phyloP scores from a whole-genome alignment of 2,888 invertebrate genomes.

The Rhimphoctona megacephalus region DNA sequence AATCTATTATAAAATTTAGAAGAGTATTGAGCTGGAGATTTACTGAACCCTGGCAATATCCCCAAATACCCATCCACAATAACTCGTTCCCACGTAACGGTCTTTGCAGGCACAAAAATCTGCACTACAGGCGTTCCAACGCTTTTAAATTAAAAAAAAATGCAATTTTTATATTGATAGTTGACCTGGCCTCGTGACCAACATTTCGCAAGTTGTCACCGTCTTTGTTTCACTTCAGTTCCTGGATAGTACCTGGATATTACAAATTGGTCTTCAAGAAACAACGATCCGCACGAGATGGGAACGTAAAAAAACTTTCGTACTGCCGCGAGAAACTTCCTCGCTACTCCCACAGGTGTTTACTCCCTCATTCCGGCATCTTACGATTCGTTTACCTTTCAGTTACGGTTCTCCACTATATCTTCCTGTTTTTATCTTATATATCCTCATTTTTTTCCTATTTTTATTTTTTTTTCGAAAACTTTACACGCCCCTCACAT shows the following conservation, averaged over 20 bases:
- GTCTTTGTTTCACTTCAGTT: background rate
- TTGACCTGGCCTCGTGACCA: background rate
- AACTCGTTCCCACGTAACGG: too few species aligned
- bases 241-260: slow-evolving; percentile 29
- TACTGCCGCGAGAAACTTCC: slow-evolving; percentile 47
- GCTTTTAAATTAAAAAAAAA: background rate
- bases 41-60: too few species aligned
- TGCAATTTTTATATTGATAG: slow-evolving; percentile 4
- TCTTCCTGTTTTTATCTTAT: background rate
- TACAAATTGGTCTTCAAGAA: slow-evolving; percentile 59
- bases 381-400: slow-evolving; percentile 54
- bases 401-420: background rate
- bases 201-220: slow-evolving; percentile 7
- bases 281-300: slow-evolving; percentile 58
- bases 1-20: too few species aligned
- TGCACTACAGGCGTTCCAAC: too few species aligned
- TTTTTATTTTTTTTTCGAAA: slow-evolving; percentile 24
- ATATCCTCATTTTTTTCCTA: background rate
- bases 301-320: slow-evolving; percentile 54
- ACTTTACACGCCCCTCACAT: slow-evolving; percentile 36
- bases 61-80: too few species aligned
- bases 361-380: slow-evolving; percentile 28
- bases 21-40: too few species aligned
- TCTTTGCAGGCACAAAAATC: too few species aligned
- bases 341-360: slow-evolving; percentile 45